Base-by-base conservation (phyloP, 2,888 invertebrate genomes). In the Sinohyriopsis cumingii region DNA sequence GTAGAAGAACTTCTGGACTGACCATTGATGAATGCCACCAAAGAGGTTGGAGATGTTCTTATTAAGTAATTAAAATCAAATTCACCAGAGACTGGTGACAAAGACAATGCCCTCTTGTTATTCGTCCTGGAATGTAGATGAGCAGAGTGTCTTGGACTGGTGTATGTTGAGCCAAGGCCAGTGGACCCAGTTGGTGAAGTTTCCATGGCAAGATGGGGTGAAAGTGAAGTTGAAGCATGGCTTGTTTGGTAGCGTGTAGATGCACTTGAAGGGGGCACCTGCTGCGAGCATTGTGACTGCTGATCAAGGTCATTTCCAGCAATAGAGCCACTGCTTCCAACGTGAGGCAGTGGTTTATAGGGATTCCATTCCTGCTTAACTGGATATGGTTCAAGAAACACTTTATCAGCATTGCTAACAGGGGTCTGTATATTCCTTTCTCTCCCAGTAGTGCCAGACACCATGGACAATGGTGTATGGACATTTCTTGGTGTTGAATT, bases 41-140 rank as follows among this genome's bases (percentile, higher is more conserved):
- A 84, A 22, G 90, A 90, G 4, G 90, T 91, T 24, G 91, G 90
- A 2, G 91, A 91, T 60, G 87, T 86, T 53, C 91, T 82, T 66
- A 91, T 91, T 59, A 91, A 82, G 55, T 86, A 84, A 68, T 88
- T 88, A 65, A 91, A 81, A 75, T 91, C 91, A 54, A 90, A 71
- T 62, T 86, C 86, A 55, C 86, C 85, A 24, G 87, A 82, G 18
- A 87, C 81, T 0, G 89, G 89, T 5, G 89, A 90, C 67, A 87
- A 82, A 0, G 89, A 89, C 24, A 87, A 76, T 1, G 88, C 87
- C 55, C 88, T 74, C 66, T 89, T 89, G n/a, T 81, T 77, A 28
- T 65, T 63, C 15, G 79, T 77, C 54, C 87, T 76, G 18, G 84
- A 82, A 63, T 81, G 79, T 15, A 82, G 79, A 61, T 84, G 82